These are phyloP conservation scores for Coturnix japonica DNA, from an alignment of 2,113 vertebrate genomes.

Conservation along the genomic window DNA sequence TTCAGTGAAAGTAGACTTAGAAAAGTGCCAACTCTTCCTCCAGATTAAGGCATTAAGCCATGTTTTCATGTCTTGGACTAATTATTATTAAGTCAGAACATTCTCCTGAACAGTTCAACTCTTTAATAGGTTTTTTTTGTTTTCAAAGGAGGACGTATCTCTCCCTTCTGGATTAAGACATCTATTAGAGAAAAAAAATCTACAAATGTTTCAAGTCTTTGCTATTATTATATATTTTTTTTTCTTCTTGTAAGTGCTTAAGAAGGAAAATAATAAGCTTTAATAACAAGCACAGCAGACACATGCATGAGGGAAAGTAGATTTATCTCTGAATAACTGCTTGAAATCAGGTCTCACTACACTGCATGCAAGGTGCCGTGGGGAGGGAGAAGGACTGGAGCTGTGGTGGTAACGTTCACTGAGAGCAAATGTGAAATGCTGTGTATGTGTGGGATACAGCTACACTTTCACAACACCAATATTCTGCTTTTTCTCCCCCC, in stretches of 20 bases:
- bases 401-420: not conserved
- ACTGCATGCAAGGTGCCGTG: not conserved
- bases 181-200: not conserved
- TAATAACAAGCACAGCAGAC: not conserved
- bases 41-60: not conserved
- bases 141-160: not conserved
- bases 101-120: not conserved
- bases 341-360: not conserved
- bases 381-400: not conserved
- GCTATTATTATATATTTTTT: not conserved
- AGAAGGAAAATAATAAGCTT: not conserved
- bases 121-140: not conserved
- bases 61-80: not conserved
- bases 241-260: not conserved
- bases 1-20: not conserved
- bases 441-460: not conserved
- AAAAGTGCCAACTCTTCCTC: not conserved
- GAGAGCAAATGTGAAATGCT: not conserved
- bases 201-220: not conserved
- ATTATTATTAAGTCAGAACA: not conserved
- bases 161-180: not conserved
- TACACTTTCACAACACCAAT: accelerated
- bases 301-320: not conserved
- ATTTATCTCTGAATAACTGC: conserved; percentile 1
- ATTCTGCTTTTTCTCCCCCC: not conserved